phyloP scores from a whole-genome alignment of 1,140 invertebrate genomes.

The Ridgeia piscesae region DNA sequence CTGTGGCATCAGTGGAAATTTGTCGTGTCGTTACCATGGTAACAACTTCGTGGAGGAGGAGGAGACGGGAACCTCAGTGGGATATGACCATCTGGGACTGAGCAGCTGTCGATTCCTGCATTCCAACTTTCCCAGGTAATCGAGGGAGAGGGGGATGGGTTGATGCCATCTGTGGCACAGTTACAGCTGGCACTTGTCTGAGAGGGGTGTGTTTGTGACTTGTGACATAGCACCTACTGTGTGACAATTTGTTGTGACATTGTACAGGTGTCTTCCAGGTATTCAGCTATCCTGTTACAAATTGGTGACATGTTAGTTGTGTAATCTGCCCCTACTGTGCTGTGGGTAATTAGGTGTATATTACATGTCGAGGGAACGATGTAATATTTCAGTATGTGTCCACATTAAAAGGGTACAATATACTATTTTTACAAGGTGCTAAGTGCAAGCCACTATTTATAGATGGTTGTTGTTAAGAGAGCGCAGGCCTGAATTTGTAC shows the following conservation, averaged over 20 bases:
- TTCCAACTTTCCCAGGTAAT: slow-evolving; percentile 34
- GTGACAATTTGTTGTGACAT: neutral
- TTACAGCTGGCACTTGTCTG: neutral
- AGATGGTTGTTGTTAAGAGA: neutral
- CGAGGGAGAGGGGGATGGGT: neutral
- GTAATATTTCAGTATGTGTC: too few species aligned
- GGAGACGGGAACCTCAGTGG: neutral
- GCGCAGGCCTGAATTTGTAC: neutral
- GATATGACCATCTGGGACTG: slow-evolving; percentile 19
- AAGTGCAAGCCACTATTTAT: neutral
- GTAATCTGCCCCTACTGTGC: neutral
- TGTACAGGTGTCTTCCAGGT: neutral
- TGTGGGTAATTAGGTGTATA: neutral
- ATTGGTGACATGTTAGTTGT: neutral
- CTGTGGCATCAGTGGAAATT: neutral
- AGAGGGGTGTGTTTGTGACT: neutral
- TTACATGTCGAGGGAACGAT: neutral
- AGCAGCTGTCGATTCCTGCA: slow-evolving; percentile 33
- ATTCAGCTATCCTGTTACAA: neutral
- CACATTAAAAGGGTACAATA: too few species aligned
- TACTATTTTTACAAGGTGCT: too few species aligned
- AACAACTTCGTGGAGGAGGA: neutral
- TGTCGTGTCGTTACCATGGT: neutral
- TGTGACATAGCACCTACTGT: neutral
- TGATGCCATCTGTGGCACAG: neutral